Evolutionary conservation across 2,113 vertebrate genomes (phyloP), one percentile per base, ranked within the genome.

Genomic region (Thalassoma bifasciatum): DNA sequence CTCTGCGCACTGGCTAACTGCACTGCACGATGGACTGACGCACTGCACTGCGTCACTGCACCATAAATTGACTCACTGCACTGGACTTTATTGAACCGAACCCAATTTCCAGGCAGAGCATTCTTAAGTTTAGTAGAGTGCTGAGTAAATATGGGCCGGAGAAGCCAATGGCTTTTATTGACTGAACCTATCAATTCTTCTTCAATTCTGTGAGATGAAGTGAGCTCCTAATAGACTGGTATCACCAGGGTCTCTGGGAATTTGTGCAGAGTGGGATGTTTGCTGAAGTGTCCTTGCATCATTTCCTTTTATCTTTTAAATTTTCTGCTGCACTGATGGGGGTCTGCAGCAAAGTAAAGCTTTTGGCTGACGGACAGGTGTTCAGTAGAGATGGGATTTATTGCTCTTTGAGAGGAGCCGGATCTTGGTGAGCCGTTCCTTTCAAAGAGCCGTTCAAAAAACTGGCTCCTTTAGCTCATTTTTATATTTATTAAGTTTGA

Each of bases 301-400:
- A 47, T 70, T 63, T 50, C 60, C 36, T 49, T 1, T 44, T 6
- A 67, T 56, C 23, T 60, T 30, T 44, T 49, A 3, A 11, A 26
- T 14, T 53, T 49, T 44, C 49, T 72, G 36, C 47, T 4, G 26
- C 30, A 2, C 37, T 52, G 73, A 66, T 52, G 70, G 47, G 54
- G 53, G 53, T 53, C 16, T 36, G 13, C 36, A 14, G 64, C 22
- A 10, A 66, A 61, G 82, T 26, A 68, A 63, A 54, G 66, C 70
- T 46, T 72, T 46, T 30, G 56, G 56, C 65, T 69, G 72, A 70
- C 69, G 34, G 30, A 37, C 59, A 66, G 66, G n/a, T n/a, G n/a
- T n/a, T n/a, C n/a, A n/a, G n/a, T n/a, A n/a, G n/a, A n/a, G n/a
- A n/a, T n/a, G n/a, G n/a, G n/a, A n/a, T n/a, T n/a, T n/a, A n/a